Evolutionary conservation across 2,113 vertebrate genomes (phyloP).

Genomic region (Pelusios castaneus): DNA sequence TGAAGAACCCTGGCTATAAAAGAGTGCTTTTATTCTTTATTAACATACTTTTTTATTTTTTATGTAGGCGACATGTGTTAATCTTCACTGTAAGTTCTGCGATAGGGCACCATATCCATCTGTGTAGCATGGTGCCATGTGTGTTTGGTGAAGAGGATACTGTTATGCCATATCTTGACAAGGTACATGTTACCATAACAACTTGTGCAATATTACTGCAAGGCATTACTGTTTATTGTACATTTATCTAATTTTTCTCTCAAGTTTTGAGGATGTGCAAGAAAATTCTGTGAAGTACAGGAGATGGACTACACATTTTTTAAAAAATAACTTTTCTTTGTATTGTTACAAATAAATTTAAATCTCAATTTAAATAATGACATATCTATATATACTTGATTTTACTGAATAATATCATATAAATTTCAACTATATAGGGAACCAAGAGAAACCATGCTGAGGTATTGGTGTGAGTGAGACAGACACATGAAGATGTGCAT

Average conservation of each 20-base stretch:
- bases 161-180: constrained; percentile 83
- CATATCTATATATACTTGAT: neutral
- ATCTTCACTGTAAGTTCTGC: constrained; percentile 75
- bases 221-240: neutral
- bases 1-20: neutral
- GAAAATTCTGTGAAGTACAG: neutral
- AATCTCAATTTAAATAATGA: neutral
- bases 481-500: neutral
- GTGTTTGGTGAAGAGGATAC: constrained; percentile 88
- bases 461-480: neutral
- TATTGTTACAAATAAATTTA: neutral
- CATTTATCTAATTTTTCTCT: neutral
- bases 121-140: constrained; percentile 86
- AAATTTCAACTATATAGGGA: neutral
- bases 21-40: neutral
- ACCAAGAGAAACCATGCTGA: neutral
- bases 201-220: neutral
- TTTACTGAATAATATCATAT: neutral
- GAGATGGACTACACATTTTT: neutral
- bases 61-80: constrained; percentile 84
- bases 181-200: constrained; percentile 74
- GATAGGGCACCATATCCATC: constrained; percentile 82
- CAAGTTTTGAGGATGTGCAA: neutral
- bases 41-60: neutral
- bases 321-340: neutral